phyloP scores from a whole-genome alignment of 1,140 invertebrate genomes.

The Panagrolaimus sp. region DNA sequence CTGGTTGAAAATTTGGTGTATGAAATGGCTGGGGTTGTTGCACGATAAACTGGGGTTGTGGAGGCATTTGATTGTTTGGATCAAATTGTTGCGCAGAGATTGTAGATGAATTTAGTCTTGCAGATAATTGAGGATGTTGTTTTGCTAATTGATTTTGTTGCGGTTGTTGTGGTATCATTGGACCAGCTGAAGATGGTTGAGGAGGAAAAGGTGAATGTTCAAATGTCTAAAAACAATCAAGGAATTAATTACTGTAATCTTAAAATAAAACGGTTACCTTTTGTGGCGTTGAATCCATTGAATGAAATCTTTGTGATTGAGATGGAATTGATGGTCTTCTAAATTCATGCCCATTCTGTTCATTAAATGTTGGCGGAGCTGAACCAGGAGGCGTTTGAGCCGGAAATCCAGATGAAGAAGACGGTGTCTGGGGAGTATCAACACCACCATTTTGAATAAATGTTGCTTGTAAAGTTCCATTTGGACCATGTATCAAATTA shows the following conservation, averaged over 20 bases:
- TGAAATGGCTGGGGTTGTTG: not conserved
- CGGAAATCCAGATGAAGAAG: not conserved
- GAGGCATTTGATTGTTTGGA: not conserved
- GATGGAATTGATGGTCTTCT: no score
- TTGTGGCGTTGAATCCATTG: not conserved
- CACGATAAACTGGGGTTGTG: not conserved
- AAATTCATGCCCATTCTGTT: not conserved
- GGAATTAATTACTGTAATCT: not conserved
- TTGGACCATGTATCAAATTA: not conserved
- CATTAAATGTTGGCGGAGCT: not conserved
- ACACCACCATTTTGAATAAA: not conserved
- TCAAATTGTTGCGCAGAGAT: not conserved
- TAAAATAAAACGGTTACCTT: not conserved
- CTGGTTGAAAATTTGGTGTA: not conserved
- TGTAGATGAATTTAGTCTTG: not conserved
- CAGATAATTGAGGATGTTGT: conserved; percentile 8
- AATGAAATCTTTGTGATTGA: not conserved
- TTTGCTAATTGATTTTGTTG: not conserved
- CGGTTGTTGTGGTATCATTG: not conserved
- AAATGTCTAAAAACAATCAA: not conserved
- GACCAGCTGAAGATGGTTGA: not conserved
- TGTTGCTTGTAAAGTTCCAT: not conserved
- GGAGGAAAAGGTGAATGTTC: not conserved
- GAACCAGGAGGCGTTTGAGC: not conserved
- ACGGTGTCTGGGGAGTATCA: not conserved